Conservation (phyloP, 2,888 invertebrate species). For the Mesorhabditis spiculigera region DNA sequence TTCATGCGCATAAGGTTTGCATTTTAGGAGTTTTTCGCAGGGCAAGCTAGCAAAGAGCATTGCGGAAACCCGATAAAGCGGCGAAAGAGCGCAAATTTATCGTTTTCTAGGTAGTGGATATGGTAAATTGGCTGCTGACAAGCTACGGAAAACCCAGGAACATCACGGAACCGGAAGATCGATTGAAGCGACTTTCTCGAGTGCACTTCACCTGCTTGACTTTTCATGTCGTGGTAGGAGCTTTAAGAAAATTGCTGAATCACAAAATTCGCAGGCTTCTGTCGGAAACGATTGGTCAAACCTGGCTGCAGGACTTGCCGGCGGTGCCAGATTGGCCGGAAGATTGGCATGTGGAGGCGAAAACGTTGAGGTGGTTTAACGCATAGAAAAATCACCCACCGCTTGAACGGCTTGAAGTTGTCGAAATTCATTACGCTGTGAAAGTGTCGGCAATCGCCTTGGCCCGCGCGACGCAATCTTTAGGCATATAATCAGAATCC, state of each 20-base stretch:
- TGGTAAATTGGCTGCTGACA: slow-evolving; percentile 62
- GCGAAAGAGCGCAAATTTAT: background rate
- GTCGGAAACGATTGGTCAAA: slow-evolving; percentile 60
- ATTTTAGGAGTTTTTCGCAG: slow-evolving; percentile 25
- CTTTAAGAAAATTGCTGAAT: background rate
- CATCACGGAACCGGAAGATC: slow-evolving; percentile 42
- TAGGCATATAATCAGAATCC: too few relatives aligned
- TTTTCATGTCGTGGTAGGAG: slow-evolving; percentile 61
- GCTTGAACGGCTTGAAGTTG: too few relatives aligned
- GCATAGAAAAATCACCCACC: slow-evolving; percentile 13
- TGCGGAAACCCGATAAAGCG: background rate
- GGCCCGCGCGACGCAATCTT: too few relatives aligned
- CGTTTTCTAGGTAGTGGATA: slow-evolving; percentile 59
- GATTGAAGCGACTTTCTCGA: slow-evolving; percentile 57
- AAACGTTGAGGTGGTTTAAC: slow-evolving; percentile 14
- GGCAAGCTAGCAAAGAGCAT: slow-evolving; percentile 1
- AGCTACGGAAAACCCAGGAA: slow-evolving; percentile 56
- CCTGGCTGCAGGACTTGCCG: slow-evolving; percentile 60
- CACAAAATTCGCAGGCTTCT: slow-evolving; percentile 33
- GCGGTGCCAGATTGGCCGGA: slow-evolving; percentile 61
- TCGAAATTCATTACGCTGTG: too few relatives aligned
- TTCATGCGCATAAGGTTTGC: slow-evolving; percentile 60
- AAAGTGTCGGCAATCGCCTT: too few relatives aligned
- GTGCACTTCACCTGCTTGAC: slow-evolving; percentile 63
- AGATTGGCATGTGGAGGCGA: slow-evolving; percentile 59